These are phyloP conservation scores for Sander vitreus DNA, from an alignment of 2,113 vertebrate genomes.

Conservation along the genomic window DNA sequence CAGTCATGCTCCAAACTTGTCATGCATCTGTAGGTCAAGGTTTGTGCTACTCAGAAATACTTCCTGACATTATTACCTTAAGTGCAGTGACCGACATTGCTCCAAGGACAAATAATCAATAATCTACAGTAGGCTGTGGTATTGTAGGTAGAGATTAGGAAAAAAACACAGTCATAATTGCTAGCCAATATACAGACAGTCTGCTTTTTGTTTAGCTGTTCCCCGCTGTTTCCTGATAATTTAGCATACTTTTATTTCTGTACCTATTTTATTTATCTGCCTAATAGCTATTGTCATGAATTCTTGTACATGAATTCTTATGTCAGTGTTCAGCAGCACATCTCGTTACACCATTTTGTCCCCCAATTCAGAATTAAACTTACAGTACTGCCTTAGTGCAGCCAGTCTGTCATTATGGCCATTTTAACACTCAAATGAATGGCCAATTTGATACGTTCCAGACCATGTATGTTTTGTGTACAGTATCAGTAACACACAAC, in stretches of 20 bases:
- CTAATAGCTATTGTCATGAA: neutral
- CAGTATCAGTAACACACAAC: neutral
- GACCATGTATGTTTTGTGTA: too few species aligned
- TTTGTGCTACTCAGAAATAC: neutral
- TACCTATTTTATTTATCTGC: neutral
- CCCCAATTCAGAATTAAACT: neutral
- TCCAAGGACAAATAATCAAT: neutral
- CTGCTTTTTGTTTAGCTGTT: neutral
- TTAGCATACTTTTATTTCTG: neutral
- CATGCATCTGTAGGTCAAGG: neutral
- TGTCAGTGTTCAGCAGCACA: conserved; percentile 1
- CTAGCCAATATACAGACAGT: neutral
- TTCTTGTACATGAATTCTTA: neutral
- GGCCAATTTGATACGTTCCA: too few species aligned
- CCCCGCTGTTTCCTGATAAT: neutral
- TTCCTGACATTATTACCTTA: neutral
- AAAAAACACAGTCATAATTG: neutral
- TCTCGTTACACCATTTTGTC: neutral
- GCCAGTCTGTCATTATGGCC: neutral
- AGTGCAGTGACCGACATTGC: neutral
- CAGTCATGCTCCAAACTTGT: neutral
- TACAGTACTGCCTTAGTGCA: neutral
- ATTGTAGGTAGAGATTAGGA: neutral
- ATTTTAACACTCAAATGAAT: neutral
- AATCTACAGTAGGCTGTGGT: neutral